Evolutionary conservation across 2,113 vertebrate genomes (phyloP).

Genomic region (Paralichthys olivaceus): DNA sequence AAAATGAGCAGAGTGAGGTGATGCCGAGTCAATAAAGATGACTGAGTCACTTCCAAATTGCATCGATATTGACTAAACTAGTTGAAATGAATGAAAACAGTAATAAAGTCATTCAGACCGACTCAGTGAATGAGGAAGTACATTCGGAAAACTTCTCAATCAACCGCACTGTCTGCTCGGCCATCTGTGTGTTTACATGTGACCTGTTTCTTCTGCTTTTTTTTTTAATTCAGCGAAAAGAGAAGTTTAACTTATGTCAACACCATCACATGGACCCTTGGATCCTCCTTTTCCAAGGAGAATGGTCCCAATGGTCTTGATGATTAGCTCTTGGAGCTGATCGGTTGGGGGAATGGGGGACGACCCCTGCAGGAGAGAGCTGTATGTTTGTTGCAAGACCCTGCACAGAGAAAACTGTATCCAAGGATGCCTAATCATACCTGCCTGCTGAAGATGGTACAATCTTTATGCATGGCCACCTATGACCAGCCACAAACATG

Average conservation of each 20-base stretch:
- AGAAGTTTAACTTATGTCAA: not conserved
- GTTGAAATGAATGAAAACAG: constrained; percentile 61
- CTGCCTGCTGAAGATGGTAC: too few relatives aligned
- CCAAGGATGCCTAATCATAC: too few relatives aligned
- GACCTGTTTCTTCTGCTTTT: constrained; percentile 53
- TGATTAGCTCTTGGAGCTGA: too few relatives aligned
- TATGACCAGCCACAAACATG: too few relatives aligned
- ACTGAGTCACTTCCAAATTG: constrained; percentile 16
- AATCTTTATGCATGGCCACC: too few relatives aligned
- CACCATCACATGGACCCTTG: not conserved
- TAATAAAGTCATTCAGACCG: constrained; percentile 42
- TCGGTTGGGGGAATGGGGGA: too few relatives aligned
- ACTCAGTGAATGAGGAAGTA: constrained; percentile 71
- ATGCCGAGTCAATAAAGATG: constrained; percentile 4
- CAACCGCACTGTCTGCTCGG: constrained; percentile 47
- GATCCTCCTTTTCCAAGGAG: too few relatives aligned
- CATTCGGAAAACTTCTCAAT: constrained; percentile 69
- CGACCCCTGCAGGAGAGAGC: too few relatives aligned
- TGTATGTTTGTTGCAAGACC: too few relatives aligned
- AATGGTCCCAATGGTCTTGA: too few relatives aligned
- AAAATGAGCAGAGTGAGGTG: not conserved
- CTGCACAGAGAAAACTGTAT: too few relatives aligned
- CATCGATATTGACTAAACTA: not conserved
- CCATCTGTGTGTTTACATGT: constrained; percentile 46
- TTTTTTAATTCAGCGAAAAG: not conserved